Base-by-base conservation (phyloP, 2,888 invertebrate genomes). In the Macropis europaea region DNA sequence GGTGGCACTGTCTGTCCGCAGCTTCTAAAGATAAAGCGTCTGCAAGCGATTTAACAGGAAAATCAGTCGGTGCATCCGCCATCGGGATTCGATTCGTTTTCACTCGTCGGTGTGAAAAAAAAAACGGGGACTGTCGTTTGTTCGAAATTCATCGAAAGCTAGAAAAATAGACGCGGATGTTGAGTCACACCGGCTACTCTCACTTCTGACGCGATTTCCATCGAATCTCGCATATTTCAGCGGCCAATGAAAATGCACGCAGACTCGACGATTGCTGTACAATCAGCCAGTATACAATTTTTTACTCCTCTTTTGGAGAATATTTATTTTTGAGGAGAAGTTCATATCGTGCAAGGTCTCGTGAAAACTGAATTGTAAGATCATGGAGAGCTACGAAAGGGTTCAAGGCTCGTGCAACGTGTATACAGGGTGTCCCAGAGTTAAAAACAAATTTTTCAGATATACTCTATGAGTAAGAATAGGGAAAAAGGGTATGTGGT, bases 21-120 rank as follows among this genome's bases (percentile, higher is more conserved):
- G 83, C 66, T 85, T 83, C 86, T 86, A 86, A 86, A 86, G 86
- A 86, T 86, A 86, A 86, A 86, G 80, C 78, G 82, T 81, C 80
- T 78, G 82, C 82, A 73, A 79, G 82, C 82, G 67, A 77, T 77
- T 77, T 61, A 70, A 73, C 73, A 53, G 42, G 70, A 77, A 77
- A 77, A 69, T 76, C 71, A 61, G 56, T 32, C 53, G 28, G 40
- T 60, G 54, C 75, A 63, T 57, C 63, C 50, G 40, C 57, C 22
- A 48, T 59, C 50, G 59, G n/a, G 40, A 50, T 43, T 53, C 48
- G 56, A 57, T 28, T 28, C 15, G 24, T 4, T 3, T 17, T 19
- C 53, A 17, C 7, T 9, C 17, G 9, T 2, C 15, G 28, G 11
- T 24, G 30, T 3, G n/a, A 7, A 2, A 32, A 38, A 22, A 59